Evolutionary conservation across 2,888 invertebrate genomes (phyloP).

Genomic region (Apotomis betuletana): DNA sequence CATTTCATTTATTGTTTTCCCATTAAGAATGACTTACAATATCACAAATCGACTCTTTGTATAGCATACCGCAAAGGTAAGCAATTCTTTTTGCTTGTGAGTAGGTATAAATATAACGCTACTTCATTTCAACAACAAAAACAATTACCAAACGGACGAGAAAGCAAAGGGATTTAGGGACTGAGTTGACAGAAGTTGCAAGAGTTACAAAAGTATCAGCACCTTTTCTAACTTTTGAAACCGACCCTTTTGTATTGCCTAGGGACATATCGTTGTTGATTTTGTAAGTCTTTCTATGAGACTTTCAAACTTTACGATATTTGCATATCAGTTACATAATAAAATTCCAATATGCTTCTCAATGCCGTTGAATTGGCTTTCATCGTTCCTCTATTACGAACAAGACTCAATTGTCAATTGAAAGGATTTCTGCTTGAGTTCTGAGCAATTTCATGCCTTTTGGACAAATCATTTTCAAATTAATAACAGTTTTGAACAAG

Average conservation of each 20-base stretch:
- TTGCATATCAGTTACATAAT: conserved; percentile 13
- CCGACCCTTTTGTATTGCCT: background rate
- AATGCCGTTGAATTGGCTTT: conserved; percentile 17
- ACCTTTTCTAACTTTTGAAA: background rate
- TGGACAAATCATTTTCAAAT: conserved; percentile 52
- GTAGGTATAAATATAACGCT: no score
- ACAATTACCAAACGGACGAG: no score
- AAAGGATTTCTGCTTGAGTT: conserved; percentile 52
- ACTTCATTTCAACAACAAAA: no score
- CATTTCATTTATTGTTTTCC: no score
- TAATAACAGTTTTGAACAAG: conserved; percentile 52
- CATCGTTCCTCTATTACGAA: conserved; percentile 1
- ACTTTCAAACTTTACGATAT: background rate
- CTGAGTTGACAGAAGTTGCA: background rate
- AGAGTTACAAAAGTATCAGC: background rate
- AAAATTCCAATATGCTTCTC: conserved; percentile 9
- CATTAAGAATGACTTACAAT: no score
- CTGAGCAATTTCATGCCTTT: conserved; percentile 64
- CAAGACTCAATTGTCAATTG: conserved; percentile 43
- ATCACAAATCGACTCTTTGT: no score
- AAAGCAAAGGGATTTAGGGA: no score
- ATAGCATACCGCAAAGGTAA: no score
- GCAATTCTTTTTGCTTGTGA: no score
- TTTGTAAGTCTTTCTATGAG: background rate
- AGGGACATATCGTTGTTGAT: background rate